phyloP scores from a whole-genome alignment of 2,888 invertebrate genomes.

The Thymelicus acteon region DNA sequence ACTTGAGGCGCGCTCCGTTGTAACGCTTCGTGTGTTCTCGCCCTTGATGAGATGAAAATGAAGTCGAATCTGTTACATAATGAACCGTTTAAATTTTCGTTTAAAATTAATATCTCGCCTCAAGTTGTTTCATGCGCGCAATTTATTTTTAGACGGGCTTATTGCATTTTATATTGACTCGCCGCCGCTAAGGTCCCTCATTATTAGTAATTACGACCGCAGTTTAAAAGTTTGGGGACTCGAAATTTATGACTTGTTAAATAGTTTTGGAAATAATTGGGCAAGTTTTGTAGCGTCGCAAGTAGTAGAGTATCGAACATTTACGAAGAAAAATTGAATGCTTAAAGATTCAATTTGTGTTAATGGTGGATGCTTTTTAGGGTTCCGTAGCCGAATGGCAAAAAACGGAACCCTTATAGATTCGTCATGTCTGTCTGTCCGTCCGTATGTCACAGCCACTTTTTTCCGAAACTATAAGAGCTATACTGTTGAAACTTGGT shows the following conservation, averaged over 20 bases:
- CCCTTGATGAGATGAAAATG: constrained; percentile 38
- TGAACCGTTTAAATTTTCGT: constrained; percentile 60
- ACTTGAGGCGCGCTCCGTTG: background rate
- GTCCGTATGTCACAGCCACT: no score
- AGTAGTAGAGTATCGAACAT: no score
- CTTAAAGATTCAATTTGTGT: no score
- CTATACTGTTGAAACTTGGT: no score
- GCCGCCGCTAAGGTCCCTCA: constrained; percentile 18
- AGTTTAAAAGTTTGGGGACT: constrained; percentile 15
- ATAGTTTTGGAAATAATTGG: constrained; percentile 3
- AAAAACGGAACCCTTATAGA: no score
- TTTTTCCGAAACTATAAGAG: no score
- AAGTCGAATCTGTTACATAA: constrained; percentile 47
- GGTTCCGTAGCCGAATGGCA: no score
- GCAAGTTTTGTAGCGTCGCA: background rate
- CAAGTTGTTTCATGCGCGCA: constrained; percentile 57
- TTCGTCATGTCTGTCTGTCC: no score
- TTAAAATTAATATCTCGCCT: constrained; percentile 61
- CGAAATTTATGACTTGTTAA: constrained; percentile 19
- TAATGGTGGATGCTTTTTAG: no score
- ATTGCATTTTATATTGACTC: constrained; percentile 36
- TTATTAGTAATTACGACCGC: constrained; percentile 28
- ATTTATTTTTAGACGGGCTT: constrained; percentile 51
- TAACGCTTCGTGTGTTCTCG: constrained; percentile 16
- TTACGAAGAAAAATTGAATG: no score